phyloP scores from a whole-genome alignment of 2,113 vertebrate species.

The Periophthalmus modestus region DNA sequence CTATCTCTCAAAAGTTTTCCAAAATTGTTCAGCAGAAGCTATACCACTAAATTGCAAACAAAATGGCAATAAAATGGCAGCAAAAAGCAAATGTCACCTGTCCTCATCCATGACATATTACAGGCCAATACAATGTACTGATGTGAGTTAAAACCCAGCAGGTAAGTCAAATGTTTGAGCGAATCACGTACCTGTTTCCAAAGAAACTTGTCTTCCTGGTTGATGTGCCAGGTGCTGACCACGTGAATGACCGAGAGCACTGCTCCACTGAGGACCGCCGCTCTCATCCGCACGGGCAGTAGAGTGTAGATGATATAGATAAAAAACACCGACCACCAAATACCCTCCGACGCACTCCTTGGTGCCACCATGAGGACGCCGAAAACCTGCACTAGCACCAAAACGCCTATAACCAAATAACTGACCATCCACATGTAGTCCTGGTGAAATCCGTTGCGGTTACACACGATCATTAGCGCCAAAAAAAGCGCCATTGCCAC shows the following conservation, averaged over 20 bases:
- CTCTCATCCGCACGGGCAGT: constrained; percentile 93
- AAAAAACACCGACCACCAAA: constrained; percentile 97
- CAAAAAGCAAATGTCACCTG: too few relatives aligned
- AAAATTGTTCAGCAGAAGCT: too few relatives aligned
- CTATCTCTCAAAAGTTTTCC: too few relatives aligned
- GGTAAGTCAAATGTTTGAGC: neutral
- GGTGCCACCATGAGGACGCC: constrained; percentile 84
- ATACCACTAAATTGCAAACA: too few relatives aligned
- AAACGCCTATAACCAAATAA: constrained; percentile 88
- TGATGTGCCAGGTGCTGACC: constrained; percentile 88
- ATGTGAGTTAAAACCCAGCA: neutral
- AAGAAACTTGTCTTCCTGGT: constrained; percentile 84
- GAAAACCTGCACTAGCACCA: constrained; percentile 85
- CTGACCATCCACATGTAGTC: constrained; percentile 98
- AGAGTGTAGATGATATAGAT: constrained; percentile 97
- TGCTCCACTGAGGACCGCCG: constrained; percentile 89
- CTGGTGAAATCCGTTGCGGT: constrained; percentile 92
- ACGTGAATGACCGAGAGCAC: constrained; percentile 87
- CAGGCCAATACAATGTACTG: too few relatives aligned
- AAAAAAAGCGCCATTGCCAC: constrained; percentile 86
- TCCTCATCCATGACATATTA: too few relatives aligned
- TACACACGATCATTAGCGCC: constrained; percentile 93
- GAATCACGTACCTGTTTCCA: constrained; percentile 89
- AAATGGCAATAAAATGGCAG: too few relatives aligned
- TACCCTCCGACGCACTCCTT: constrained; percentile 87